Evolutionary conservation across 2,888 invertebrate species (phyloP), one percentile per base, ranked within the genome.

Genomic region (Nymphalis urticae): DNA sequence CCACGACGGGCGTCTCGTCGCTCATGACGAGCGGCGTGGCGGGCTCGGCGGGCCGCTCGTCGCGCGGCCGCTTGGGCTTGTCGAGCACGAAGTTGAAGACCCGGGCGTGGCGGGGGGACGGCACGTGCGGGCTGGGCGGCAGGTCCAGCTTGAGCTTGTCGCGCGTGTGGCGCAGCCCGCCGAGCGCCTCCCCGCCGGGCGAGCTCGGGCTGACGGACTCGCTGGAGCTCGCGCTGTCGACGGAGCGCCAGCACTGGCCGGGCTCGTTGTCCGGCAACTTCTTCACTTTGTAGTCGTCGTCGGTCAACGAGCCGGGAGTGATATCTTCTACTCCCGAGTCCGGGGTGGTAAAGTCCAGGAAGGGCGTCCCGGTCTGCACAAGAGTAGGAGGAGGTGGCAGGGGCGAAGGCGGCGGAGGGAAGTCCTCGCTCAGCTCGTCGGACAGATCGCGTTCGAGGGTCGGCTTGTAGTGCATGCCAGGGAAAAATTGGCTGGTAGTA

Each of bases 131-230:
- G 77, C 93, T 94, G 2, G 94, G 94, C 0, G 94, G 94, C 42
- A 96, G 86, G 84, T 96, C 96, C 13, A 96, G 89, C 81, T 95
- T 96, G 19, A 96, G 90, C 73, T 94, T 94, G 82, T 95, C 95
- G 70, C 96, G 66, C 7, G 96, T 96, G 81, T 96, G 96, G 17
- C 96, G 86, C 51, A 96, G 84, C 16, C 96, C 96, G 27, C 96
- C 96, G 10, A 96, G 86, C 6, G 91, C 85, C 68, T 88, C 88
- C 47, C 85, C 85, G 32, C 85, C 86, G 1, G 90, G 92, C 0
- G 91, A 90, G 74, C 88, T 87, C 0, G 92, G 92, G 68, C 90
- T 90, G 50, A 86, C 89, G 0, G 92, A 90, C 68, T 92, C 93
- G 70, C 91, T 88, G 19, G 92, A 90, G 72, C 91, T 90, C 48